Evolutionary conservation across 2,113 vertebrate genomes (phyloP), one percentile per base, ranked within the genome.

Genomic region (Epinephelus moara): DNA sequence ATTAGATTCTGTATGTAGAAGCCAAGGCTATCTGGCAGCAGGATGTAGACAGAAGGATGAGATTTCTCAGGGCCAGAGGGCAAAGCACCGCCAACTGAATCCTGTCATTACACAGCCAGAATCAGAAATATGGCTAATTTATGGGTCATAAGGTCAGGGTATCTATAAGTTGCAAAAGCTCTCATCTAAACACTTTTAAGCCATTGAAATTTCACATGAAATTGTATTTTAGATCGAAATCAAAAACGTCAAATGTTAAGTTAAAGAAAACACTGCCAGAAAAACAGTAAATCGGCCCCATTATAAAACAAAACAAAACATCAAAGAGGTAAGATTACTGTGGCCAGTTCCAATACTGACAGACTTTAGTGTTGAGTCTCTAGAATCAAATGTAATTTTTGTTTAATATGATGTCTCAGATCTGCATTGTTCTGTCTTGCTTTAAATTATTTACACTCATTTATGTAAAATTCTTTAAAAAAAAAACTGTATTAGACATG

Each of bases 11-110:
- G 68, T 27, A 30, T 52, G 76, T 57, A 69, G 75, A 80, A 83
- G 71, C 61, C 55, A 47, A 86, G 30, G 70, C 57, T 68, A 78
- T 69, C 25, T 71, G 70, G 57, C 50, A 67, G 80, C n/a, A 80
- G 61, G 72, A 80, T 45, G 25, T 40, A 56, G 19, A 80, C 25
- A 57, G 45, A 33, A 52, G 57, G 57, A 78, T 74, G 37, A 73
- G n/a, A 30, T 30, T 59, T 76, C 14, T 60, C 11, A 53, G 30
- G 78, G 49, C 69, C 56, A 78, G 49, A 74, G 74, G 55, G 56
- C 27, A 86, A 62, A 78, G 27, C 40, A 63, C 25, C 0, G 19
- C 13, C 52, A 57, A 56, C 12, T 40, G 37, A 80, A 27, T 49
- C 8, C 27, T 63, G 37, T 73, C 55, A 62, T 49, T 14, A 57